Evolutionary conservation across 2,888 invertebrate genomes (phyloP), one percentile per base, ranked within the genome.

Genomic region (Zaprionus bogoriensis): DNA sequence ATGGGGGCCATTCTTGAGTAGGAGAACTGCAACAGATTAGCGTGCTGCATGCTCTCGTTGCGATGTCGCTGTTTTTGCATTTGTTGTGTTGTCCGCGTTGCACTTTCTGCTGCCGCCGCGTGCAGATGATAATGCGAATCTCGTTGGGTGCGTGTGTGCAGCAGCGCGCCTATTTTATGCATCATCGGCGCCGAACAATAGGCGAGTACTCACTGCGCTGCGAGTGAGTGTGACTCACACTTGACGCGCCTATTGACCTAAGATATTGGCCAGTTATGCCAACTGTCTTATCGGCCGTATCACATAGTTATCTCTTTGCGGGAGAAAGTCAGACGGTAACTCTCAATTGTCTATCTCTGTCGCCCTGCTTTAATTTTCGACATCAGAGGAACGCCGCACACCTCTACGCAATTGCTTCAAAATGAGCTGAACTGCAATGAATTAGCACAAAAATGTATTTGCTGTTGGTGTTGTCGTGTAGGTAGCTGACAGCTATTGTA

Each of bases 1-100:
- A 85, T 79, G 86, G 45, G 50, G 65, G 57, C 80, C 86, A 79
- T 81, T 81, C 83, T 85, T 82, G 61, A 28, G 17, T 22, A 38
- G 44, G 30, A 42, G 53, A 32, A 19, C 27, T 27, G 55, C 53
- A 46, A 69, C 52, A 74, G 74, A 72, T 74, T 72, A 74, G 60
- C 62, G 55, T 47, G 47, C 38, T 12, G 51, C 63, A 46, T 57
- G 28, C 27, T 20, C 27, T 27, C n/a, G 5, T n/a, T 14, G 17
- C 17, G 19, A 10, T n/a, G 41, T 12, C n/a, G n/a, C n/a, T 30
- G n/a, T 38, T 7, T 27, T 14, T 12, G 47, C 17, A 14, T 5
- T 17, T 36, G 32, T 42, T 65, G 55, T 58, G 36, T 51, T 63
- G 38, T 22, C 44, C 32, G 46, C 51, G 19, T 38, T 32, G 67